These are phyloP conservation scores for Iselma pallidipennis DNA, from an alignment of 2,888 invertebrate species.

Conservation along the genomic window DNA sequence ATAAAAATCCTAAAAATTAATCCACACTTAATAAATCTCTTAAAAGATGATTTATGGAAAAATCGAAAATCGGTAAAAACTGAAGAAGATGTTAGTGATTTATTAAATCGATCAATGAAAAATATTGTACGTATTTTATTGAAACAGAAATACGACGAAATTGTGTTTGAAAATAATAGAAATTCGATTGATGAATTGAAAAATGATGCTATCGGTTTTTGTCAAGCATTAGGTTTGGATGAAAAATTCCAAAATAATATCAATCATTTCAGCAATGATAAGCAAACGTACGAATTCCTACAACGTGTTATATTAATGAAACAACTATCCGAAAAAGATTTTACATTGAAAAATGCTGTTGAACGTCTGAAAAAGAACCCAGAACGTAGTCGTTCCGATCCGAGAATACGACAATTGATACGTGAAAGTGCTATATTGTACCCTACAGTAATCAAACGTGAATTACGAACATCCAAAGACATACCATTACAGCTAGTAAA, in stretches of 20 bases:
- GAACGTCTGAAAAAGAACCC: conserved; percentile 68
- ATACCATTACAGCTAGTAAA: conserved; percentile 71
- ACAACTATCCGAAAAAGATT: conserved; percentile 70
- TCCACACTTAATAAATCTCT: conserved; percentile 63
- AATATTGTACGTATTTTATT: conserved; percentile 67
- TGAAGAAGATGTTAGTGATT: conserved; percentile 68
- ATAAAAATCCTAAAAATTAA: conserved; percentile 66
- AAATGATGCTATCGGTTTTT: conserved; percentile 69
- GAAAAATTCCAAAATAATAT: conserved; percentile 55
- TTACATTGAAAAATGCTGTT: conserved; percentile 65
- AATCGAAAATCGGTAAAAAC: conserved; percentile 64
- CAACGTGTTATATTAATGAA: conserved; percentile 72
- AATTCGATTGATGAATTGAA: conserved; percentile 55
- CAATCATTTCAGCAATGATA: conserved; percentile 61
- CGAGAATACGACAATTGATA: conserved; percentile 70
- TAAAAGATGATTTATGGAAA: conserved; percentile 65
- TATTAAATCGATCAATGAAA: conserved; percentile 69
- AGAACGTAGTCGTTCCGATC: conserved; percentile 69
- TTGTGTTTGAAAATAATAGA: conserved; percentile 57
- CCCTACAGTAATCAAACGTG: conserved; percentile 53
- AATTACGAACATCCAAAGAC: conserved; percentile 66
- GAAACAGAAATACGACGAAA: conserved; percentile 60
- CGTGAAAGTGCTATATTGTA: conserved; percentile 71
- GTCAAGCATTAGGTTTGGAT: conserved; percentile 70
- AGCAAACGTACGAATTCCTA: conserved; percentile 67